Evolutionary conservation across 2,113 vertebrate genomes (phyloP).

Genomic region (Rana temporaria): DNA sequence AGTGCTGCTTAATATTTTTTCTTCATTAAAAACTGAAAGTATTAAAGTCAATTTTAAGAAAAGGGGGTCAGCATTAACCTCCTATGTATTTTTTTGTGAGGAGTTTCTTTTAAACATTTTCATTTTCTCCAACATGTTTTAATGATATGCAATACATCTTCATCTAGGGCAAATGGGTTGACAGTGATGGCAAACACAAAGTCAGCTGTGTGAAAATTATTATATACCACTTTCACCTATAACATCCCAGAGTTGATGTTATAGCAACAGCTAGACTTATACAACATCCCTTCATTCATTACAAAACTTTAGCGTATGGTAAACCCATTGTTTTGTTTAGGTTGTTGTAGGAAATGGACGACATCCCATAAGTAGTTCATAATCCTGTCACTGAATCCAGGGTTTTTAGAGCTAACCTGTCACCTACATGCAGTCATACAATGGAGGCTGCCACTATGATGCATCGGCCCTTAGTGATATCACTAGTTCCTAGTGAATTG

Average conservation of each 20-base stretch:
- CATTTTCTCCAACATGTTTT: neutral
- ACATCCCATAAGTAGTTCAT: constrained; percentile 1
- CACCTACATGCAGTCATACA: too few species aligned
- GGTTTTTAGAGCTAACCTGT: constrained; percentile 51
- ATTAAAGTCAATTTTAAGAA: too few species aligned
- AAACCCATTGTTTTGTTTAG: constrained; percentile 19
- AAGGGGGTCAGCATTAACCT: too few species aligned
- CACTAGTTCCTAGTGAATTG: too few species aligned
- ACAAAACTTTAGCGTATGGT: neutral
- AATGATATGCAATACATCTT: neutral
- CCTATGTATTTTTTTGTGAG: too few species aligned
- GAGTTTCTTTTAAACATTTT: too few species aligned
- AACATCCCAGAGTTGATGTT: neutral
- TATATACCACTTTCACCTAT: neutral
- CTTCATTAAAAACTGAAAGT: too few species aligned
- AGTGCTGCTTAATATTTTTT: too few species aligned
- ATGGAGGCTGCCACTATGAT: too few species aligned
- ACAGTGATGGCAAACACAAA: constrained; percentile 15
- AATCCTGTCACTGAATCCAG: constrained; percentile 69
- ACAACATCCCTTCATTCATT: neutral
- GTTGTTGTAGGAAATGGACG: constrained; percentile 15
- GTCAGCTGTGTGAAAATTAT: too few species aligned
- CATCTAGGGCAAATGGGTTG: constrained; percentile 35
- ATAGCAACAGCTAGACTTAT: neutral
- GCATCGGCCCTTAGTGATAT: too few species aligned